phyloP scores from a whole-genome alignment of 2,797 vertebrate species.

The Varecia variegata region DNA sequence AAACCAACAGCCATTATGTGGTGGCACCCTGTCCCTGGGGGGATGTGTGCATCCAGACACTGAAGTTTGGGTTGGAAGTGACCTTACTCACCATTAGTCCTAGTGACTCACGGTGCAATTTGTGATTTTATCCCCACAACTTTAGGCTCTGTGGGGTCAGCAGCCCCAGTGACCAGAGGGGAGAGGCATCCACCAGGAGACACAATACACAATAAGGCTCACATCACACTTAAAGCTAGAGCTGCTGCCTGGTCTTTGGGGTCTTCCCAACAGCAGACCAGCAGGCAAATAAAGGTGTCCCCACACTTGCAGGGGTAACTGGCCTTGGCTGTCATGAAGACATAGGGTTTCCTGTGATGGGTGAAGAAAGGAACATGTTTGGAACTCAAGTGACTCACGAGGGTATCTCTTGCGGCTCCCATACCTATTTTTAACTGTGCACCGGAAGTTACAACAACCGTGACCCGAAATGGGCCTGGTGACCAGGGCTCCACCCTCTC shows the following conservation, averaged over 20 bases:
- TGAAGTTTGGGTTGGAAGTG: background rate
- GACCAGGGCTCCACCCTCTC: background rate
- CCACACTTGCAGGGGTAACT: background rate
- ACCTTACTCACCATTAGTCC: background rate
- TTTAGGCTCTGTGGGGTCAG: background rate
- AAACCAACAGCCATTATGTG: background rate
- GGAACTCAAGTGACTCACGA: no score
- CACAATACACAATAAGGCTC: background rate
- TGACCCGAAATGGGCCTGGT: background rate
- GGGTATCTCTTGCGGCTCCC: background rate
- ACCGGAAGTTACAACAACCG: background rate
- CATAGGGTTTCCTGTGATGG: fast-evolving
- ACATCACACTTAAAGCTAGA: background rate
- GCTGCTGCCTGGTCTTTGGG: background rate
- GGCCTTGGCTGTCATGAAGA: background rate
- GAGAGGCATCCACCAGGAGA: background rate
- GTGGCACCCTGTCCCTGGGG: background rate
- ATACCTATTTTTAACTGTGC: background rate
- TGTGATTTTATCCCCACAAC: background rate
- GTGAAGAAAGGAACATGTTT: no score
- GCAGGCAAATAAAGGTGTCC: background rate
- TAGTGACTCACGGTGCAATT: background rate
- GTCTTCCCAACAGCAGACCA: background rate
- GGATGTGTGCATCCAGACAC: background rate
- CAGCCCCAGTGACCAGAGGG: background rate